A percentile compares a stretch with the other conserved stretches of the same genome.
Conservation (phyloP, 2,888 invertebrate genomes). For the Yponomeuta cagnagella region DNA sequence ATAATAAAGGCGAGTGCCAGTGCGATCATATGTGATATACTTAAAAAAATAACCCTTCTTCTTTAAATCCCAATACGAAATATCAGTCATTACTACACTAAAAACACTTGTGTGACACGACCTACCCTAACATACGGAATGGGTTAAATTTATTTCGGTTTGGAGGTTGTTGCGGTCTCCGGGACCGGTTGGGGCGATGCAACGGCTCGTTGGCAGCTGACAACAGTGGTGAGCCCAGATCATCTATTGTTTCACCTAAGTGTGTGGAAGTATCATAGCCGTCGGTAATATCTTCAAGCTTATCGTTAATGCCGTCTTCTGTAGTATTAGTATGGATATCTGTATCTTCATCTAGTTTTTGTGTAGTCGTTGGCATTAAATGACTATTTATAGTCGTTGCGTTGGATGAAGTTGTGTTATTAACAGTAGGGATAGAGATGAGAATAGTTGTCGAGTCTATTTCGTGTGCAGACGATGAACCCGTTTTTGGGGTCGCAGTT, state of each 20-base stretch:
- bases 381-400: background rate
- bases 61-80: constrained; percentile 32
- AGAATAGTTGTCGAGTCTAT: background rate
- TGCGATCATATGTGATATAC: constrained; percentile 42
- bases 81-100: constrained; percentile 44
- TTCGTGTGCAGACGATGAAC: background rate
- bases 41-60: constrained; percentile 16
- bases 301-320: constrained; percentile 8
- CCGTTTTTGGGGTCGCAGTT: background rate
- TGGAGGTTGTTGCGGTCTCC: constrained; percentile 51
- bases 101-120: constrained; percentile 30
- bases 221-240: constrained; percentile 61
- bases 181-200: constrained; percentile 55
- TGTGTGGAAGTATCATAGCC: constrained; percentile 27
- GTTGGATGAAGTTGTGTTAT: background rate
- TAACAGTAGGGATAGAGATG: background rate
- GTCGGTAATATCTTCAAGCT: constrained; percentile 22
- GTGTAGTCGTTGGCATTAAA: constrained; percentile 16
- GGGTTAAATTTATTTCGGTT: constrained; percentile 62
- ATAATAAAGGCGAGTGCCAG: constrained; percentile 48
- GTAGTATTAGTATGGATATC: background rate
- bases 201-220: constrained; percentile 63
- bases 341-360: constrained; percentile 4
- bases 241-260: constrained; percentile 43
- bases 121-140: constrained; percentile 67